Evolutionary conservation across 2,888 invertebrate species (phyloP), one percentile per base, ranked within the genome.

Genomic region (Iphiclides podalirius): DNA sequence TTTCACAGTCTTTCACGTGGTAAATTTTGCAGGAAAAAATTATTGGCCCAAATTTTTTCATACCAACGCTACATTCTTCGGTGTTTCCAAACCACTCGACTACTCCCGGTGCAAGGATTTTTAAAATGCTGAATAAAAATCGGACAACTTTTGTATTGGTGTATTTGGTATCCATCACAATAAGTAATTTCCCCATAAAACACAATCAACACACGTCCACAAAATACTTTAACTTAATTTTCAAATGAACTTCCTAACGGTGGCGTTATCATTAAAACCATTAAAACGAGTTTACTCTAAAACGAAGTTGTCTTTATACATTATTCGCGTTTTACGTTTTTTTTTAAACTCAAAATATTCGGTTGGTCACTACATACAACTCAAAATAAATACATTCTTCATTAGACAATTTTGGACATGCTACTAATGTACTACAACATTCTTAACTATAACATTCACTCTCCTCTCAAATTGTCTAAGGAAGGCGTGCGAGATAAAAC

Each of bases 131-230:
- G n/a, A n/a, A n/a, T n/a, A n/a, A n/a, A n/a, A n/a, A n/a, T n/a
- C n/a, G n/a, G n/a, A 20, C 3, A 20, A 20, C 59, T 62, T 62
- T 48, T 63, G 58, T 57, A 70, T 73, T 77, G 72, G 64, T 83
- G 79, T 82, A 85, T 85, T 84, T 84, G 82, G 84, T 75, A 71
- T 74, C 61, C 72, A 77, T 80, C 75, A 85, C 79, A 72, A 74
- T 54, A 59, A 52, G 34, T 53, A 60, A 53, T 44, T 44, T 38
- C 16, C 16, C 34, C 59, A 58, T 56, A 59, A 53, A 52, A 53
- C 52, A 51, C 42, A 39, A 45, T 52, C 52, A 48, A 52, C 52
- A 46, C 52, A 52, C 41, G 37, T 54, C 50, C 61, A 56, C 47
- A 53, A 53, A 50, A 55, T 38, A 54, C 46, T 58, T 50, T 4